Evolutionary conservation across 2,113 vertebrate genomes (phyloP).

Genomic region (Hemichromis elongatus): DNA sequence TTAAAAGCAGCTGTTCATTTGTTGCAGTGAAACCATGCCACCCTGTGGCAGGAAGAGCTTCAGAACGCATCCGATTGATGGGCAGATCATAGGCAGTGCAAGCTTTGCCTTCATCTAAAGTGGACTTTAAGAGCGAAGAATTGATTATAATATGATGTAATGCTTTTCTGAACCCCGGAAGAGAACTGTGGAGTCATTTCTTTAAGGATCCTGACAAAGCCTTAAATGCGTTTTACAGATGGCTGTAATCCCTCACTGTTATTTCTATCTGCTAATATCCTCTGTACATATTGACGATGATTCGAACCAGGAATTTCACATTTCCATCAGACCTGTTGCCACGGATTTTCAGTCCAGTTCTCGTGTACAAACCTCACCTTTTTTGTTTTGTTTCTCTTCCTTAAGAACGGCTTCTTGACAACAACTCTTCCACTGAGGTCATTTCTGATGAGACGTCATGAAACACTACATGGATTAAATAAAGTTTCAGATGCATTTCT

Average conservation of each 20-base stretch:
- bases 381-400: neutral
- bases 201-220: neutral
- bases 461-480: neutral
- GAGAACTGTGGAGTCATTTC: neutral
- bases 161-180: neutral
- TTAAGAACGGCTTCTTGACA: neutral
- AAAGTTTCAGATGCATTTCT: neutral
- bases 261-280: neutral
- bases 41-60: constrained; percentile 35
- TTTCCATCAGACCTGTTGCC: neutral
- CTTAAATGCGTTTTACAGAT: neutral
- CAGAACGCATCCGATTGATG: neutral
- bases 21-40: constrained; percentile 44
- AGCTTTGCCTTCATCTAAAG: neutral
- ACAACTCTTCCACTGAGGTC: neutral
- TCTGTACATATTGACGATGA: neutral
- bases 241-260: neutral
- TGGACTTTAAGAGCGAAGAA: neutral
- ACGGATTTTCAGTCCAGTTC: neutral
- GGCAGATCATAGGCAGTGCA: neutral
- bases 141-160: neutral
- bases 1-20: neutral
- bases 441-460: neutral
- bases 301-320: neutral
- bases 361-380: neutral